phyloP scores from a whole-genome alignment of 2,888 invertebrate genomes.

The Anthoptus insignis region DNA sequence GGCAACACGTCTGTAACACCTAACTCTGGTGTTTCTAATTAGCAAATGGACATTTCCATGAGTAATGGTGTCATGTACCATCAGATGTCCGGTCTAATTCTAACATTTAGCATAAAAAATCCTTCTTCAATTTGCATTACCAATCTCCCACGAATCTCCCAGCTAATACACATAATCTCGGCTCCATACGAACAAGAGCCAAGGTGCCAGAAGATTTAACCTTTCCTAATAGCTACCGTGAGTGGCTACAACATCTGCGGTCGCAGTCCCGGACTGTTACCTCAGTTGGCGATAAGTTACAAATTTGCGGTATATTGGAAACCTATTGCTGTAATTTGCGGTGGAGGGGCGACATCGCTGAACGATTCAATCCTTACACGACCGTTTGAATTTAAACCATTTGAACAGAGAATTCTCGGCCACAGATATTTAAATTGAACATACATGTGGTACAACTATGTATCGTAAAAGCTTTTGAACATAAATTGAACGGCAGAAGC shows the following conservation, averaged over 20 bases:
- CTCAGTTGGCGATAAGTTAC: conserved; percentile 21
- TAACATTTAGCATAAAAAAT: too few species aligned
- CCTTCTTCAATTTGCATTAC: too few species aligned
- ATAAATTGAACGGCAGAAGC: background rate
- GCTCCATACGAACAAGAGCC: background rate
- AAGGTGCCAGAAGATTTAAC: conserved; percentile 9
- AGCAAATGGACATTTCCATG: too few species aligned
- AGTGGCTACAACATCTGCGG: conserved; percentile 20
- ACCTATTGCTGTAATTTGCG: conserved; percentile 81
- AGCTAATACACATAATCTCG: background rate
- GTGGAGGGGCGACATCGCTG: conserved; percentile 76
- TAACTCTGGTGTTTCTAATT: too few species aligned
- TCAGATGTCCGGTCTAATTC: too few species aligned
- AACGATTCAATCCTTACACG: conserved; percentile 78
- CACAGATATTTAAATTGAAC: conserved; percentile 3
- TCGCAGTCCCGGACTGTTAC: conserved; percentile 12
- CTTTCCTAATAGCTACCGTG: conserved; percentile 26
- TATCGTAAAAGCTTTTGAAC: background rate
- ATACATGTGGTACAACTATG: background rate
- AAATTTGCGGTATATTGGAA: conserved; percentile 78
- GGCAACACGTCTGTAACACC: too few species aligned
- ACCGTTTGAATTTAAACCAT: conserved; percentile 48
- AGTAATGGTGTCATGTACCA: too few species aligned
- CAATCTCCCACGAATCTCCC: too few species aligned
- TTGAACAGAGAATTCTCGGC: conserved; percentile 14